A percentile compares a stretch with the other conserved stretches of the same genome.
phyloP scores from a whole-genome alignment of 2,888 invertebrate species.

The Thelaira solivaga region DNA sequence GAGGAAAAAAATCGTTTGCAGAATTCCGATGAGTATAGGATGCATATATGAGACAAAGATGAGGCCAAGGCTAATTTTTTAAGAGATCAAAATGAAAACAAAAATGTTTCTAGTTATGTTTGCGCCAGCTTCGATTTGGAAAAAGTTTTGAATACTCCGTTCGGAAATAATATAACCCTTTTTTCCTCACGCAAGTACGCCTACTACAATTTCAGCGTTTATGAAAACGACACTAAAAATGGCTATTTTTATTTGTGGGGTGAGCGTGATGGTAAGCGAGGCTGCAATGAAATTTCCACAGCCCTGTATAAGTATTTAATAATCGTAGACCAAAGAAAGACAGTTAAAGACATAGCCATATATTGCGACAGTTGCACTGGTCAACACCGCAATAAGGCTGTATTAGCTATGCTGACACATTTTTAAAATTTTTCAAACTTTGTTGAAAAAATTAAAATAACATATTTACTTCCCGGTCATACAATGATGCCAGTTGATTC shows the following conservation, averaged over 20 bases:
- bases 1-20: constrained; percentile 39
- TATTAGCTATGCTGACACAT: constrained; percentile 6
- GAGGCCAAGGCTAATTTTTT: constrained; percentile 43
- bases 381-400: constrained; percentile 9
- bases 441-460: constrained; percentile 33
- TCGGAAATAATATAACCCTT: constrained; percentile 32
- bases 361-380: constrained; percentile 18
- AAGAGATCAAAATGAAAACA: constrained; percentile 41
- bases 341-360: constrained; percentile 18
- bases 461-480: constrained; percentile 34
- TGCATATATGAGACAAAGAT: constrained; percentile 43
- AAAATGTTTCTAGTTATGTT: constrained; percentile 27
- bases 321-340: constrained; percentile 27
- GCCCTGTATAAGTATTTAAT: constrained; percentile 18
- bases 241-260: constrained; percentile 39
- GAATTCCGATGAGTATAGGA: constrained; percentile 42
- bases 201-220: constrained; percentile 37
- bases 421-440: constrained; percentile 30
- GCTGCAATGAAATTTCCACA: constrained; percentile 25
- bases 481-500: constrained; percentile 51
- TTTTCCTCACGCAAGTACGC: constrained; percentile 14
- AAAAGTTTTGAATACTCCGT: constrained; percentile 25
- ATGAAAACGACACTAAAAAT: constrained; percentile 43
- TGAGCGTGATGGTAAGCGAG: constrained; percentile 24
- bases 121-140: constrained; percentile 34